phyloP scores from a whole-genome alignment of 2,113 vertebrate species.

The Silurus asotus region DNA sequence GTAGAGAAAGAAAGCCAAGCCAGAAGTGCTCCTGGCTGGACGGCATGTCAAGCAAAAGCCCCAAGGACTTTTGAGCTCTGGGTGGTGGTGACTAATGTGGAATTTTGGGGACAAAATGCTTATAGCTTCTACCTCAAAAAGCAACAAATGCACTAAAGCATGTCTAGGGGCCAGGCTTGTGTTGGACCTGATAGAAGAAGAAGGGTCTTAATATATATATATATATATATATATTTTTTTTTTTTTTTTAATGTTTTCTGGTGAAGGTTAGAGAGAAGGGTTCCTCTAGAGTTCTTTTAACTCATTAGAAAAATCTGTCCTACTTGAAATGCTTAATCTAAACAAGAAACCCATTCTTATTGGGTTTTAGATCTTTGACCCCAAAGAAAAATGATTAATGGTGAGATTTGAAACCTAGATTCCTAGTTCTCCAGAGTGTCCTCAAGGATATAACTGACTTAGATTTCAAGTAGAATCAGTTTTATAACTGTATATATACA shows the following conservation, averaged over 20 bases:
- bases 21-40: constrained; percentile 62
- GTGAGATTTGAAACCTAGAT: not conserved
- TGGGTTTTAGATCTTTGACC: not conserved
- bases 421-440: not conserved
- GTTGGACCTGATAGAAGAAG: not conserved
- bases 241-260: not conserved
- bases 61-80: constrained; percentile 39
- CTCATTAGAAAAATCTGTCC: not conserved
- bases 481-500: not conserved
- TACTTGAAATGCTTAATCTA: not conserved
- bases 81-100: not conserved
- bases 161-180: not conserved
- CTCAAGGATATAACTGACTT: too few relatives aligned
- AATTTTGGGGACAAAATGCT: not conserved
- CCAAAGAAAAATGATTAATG: not conserved
- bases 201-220: not conserved
- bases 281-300: not conserved
- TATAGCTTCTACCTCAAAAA: not conserved
- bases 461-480: not conserved
- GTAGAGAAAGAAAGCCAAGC: constrained; percentile 59
- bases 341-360: not conserved
- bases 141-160: constrained; percentile 7
- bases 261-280: not conserved
- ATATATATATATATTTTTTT: too few relatives aligned
- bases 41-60: constrained; percentile 50